These are phyloP conservation scores for Turnix velox DNA, from an alignment of 2,113 vertebrate genomes.

Conservation along the genomic window DNA sequence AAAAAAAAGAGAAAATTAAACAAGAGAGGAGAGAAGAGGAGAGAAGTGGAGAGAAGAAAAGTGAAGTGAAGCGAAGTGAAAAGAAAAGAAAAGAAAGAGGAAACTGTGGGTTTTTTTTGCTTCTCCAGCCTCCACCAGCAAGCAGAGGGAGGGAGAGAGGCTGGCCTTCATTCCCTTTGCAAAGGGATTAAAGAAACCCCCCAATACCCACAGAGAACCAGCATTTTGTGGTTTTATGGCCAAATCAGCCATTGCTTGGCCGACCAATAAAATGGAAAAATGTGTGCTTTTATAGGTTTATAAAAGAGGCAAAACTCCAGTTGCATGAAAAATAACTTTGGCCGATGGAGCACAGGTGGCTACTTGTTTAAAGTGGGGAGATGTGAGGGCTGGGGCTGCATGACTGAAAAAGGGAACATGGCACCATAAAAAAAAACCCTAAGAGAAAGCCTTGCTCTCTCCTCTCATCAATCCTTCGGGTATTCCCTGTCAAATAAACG, in stretches of 20 bases:
- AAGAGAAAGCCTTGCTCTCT: conserved; percentile 82
- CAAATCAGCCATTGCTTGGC: conserved; percentile 74
- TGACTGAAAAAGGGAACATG: conserved; percentile 92
- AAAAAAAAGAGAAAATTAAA: no score
- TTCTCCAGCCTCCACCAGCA: conserved; percentile 37
- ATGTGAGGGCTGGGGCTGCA: conserved; percentile 82
- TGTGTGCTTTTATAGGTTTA: conserved; percentile 82
- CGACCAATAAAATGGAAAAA: conserved; percentile 84
- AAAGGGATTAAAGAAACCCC: conserved; percentile 67
- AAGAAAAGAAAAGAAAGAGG: no score
- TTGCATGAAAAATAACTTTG: conserved; percentile 82
- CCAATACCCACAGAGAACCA: conserved; percentile 72
- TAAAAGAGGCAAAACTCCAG: conserved; percentile 79
- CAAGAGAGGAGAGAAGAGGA: no score
- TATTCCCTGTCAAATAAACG: conserved; percentile 91
- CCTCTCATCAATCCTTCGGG: conserved; percentile 85
- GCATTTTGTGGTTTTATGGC: conserved; percentile 74
- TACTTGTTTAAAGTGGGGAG: conserved; percentile 83
- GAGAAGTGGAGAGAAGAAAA: no score
- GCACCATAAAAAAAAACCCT: conserved; percentile 85
- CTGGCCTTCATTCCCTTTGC: no score
- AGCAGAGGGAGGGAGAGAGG: no score
- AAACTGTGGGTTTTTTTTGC: conserved; percentile 58
- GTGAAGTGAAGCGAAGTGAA: no score
- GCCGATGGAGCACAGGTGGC: conserved; percentile 83